A percentile compares a stretch with the other conserved stretches of the same genome.
These are phyloP conservation scores for Tetragonula carbonaria DNA, from an alignment of 2,888 invertebrate genomes.

Conservation along the genomic window DNA sequence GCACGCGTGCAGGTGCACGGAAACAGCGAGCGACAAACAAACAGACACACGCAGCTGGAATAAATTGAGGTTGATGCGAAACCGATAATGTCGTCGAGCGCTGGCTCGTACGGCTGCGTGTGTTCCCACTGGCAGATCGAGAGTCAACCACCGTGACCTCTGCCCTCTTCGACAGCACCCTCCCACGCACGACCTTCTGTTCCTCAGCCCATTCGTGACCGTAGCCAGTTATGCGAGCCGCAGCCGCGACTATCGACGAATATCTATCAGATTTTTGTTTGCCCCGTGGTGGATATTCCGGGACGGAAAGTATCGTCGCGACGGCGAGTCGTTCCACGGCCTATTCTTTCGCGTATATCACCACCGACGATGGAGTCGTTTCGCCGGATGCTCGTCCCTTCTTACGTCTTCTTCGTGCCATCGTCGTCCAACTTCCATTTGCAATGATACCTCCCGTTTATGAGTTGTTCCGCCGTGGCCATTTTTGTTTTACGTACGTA, in stretches of 20 bases:
- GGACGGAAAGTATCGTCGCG: constrained; percentile 50
- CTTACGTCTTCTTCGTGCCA: background rate
- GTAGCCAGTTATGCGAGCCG: constrained; percentile 54
- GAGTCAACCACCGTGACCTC: constrained; percentile 27
- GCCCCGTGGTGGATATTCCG: constrained; percentile 57
- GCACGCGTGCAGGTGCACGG: constrained; percentile 35
- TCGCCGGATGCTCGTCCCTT: background rate
- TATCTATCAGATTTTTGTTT: constrained; percentile 73
- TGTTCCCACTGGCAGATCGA: constrained; percentile 55
- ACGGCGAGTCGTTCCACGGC: constrained; percentile 5
- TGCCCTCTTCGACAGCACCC: constrained; percentile 16
- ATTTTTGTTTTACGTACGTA: background rate
- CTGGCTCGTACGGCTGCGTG: constrained; percentile 46
- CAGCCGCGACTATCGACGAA: constrained; percentile 61
- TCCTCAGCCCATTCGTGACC: constrained; percentile 24
- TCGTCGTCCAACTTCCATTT: constrained; percentile 25
- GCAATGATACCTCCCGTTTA: constrained; percentile 9
- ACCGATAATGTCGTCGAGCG: constrained; percentile 81
- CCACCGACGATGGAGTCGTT: constrained; percentile 27
- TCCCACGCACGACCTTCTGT: constrained; percentile 15
- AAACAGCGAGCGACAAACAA: constrained; percentile 36
- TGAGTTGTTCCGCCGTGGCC: background rate
- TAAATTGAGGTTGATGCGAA: constrained; percentile 81
- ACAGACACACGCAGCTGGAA: constrained; percentile 65
- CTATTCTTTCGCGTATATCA: constrained; percentile 47